phyloP scores from a whole-genome alignment of 2,797 vertebrate species.

The Bothrops alternatus region DNA sequence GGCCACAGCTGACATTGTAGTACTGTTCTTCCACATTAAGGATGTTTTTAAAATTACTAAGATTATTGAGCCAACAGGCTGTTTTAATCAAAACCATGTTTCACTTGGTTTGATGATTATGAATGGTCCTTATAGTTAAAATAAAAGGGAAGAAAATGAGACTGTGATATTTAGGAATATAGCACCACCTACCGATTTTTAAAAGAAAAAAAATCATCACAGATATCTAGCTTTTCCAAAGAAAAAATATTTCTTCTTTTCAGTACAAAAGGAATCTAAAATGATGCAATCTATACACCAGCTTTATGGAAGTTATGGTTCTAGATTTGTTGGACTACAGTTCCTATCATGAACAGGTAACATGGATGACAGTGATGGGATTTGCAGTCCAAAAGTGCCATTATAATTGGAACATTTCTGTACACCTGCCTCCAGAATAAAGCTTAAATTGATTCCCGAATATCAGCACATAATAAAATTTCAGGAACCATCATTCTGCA shows the following conservation, averaged over 20 bases:
- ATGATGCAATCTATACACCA: conserved; percentile 28
- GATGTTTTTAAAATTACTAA: conserved; percentile 79
- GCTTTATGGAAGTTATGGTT: background rate
- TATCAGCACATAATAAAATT: background rate
- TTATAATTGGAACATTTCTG: conserved; percentile 21
- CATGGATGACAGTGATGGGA: background rate
- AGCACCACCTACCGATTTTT: conserved; percentile 71
- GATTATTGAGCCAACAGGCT: conserved; percentile 81
- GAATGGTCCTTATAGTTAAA: conserved; percentile 61
- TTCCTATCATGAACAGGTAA: background rate
- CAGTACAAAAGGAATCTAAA: conserved; percentile 10
- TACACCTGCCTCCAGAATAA: background rate
- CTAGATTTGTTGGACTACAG: background rate
- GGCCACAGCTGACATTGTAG: conserved; percentile 72
- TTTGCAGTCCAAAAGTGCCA: conserved; percentile 9
- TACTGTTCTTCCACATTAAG: conserved; percentile 74
- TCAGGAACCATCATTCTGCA: conserved; percentile 17
- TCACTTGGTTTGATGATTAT: conserved; percentile 75
- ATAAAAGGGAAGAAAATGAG: conserved; percentile 4
- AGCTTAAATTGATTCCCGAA: background rate
- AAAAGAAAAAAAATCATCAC: conserved; percentile 42
- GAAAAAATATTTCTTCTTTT: background rate
- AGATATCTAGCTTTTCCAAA: conserved; percentile 14
- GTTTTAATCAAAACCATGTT: conserved; percentile 82
- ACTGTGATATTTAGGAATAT: conserved; percentile 62